Conservation (phyloP, 2,888 invertebrate species). For the Tiliacea aurago region DNA sequence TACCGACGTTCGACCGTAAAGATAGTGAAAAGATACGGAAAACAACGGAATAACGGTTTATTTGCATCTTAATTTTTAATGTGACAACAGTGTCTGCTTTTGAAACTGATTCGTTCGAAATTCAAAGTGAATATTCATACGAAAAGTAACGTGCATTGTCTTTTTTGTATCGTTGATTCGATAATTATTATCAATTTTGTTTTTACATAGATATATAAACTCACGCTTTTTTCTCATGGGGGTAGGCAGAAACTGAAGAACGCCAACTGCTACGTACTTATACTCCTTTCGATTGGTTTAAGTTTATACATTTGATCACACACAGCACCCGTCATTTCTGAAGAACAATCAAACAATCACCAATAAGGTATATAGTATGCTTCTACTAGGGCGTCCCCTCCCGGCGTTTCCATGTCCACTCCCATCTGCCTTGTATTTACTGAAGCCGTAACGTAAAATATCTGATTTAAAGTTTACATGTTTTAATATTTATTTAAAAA, state of each 20-base stretch:
- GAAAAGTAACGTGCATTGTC: slow-evolving; percentile 1
- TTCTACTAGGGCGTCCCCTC: too few relatives aligned
- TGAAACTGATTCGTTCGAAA: slow-evolving; percentile 17
- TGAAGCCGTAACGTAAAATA: not conserved
- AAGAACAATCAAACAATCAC: too few relatives aligned
- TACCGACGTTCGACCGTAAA: slow-evolving; percentile 42
- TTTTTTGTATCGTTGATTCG: not conserved
- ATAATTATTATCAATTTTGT: not conserved
- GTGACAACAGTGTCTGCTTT: slow-evolving; percentile 22
- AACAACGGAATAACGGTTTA: slow-evolving; percentile 45
- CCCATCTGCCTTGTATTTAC: too few relatives aligned
- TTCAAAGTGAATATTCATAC: slow-evolving; percentile 6
- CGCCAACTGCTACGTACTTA: too few relatives aligned
- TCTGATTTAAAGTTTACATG: not conserved
- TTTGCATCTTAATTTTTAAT: slow-evolving; percentile 45
- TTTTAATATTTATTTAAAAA: not conserved
- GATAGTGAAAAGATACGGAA: slow-evolving; percentile 55
- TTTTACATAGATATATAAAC: too few relatives aligned
- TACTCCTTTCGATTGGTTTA: too few relatives aligned
- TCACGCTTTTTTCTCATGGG: too few relatives aligned
- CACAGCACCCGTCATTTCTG: too few relatives aligned
- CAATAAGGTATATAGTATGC: too few relatives aligned
- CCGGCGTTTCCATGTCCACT: too few relatives aligned
- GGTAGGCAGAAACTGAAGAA: too few relatives aligned
- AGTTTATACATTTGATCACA: too few relatives aligned